Evolutionary conservation across 1,140 invertebrate genomes (phyloP).

Genomic region (Chrysoperla carnea): DNA sequence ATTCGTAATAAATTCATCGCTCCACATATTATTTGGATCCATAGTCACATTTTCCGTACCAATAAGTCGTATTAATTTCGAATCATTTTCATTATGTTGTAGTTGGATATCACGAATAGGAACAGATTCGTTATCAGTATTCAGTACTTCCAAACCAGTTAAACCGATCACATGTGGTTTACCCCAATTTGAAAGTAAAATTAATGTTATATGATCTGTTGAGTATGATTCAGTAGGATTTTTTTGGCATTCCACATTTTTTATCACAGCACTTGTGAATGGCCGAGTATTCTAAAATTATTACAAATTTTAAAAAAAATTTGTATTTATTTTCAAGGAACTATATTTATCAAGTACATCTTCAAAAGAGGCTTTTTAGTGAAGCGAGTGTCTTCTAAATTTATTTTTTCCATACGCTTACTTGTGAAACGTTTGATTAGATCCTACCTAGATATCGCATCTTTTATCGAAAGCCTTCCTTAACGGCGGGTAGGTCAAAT

Average conservation of each 20-base stretch:
- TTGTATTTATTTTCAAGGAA: no score
- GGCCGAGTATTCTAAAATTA: constrained; percentile 2
- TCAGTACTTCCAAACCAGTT: constrained; percentile 32
- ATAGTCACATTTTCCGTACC: constrained; percentile 38
- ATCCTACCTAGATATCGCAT: no score
- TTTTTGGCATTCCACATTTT: neutral
- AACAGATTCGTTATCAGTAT: constrained; percentile 6
- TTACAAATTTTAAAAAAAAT: no score
- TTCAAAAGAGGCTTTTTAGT: no score
- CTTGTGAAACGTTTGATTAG: no score
- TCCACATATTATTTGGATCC: constrained; percentile 42
- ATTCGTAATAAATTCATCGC: constrained; percentile 25
- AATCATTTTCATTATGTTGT: constrained; percentile 1
- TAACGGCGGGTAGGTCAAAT: no score
- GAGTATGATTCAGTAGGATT: constrained; percentile 10
- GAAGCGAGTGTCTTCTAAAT: no score
- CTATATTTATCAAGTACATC: no score
- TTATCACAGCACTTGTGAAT: constrained; percentile 1
- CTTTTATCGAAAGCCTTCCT: no score
- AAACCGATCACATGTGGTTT: constrained; percentile 32
- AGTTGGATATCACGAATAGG: constrained; percentile 12
- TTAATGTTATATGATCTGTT: constrained; percentile 23
- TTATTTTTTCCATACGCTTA: no score
- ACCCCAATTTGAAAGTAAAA: constrained; percentile 38
- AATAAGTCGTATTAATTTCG: constrained; percentile 21